Evolutionary conservation across 2,113 vertebrate species (phyloP).

Genomic region (Thamnophis sirtalis): DNA sequence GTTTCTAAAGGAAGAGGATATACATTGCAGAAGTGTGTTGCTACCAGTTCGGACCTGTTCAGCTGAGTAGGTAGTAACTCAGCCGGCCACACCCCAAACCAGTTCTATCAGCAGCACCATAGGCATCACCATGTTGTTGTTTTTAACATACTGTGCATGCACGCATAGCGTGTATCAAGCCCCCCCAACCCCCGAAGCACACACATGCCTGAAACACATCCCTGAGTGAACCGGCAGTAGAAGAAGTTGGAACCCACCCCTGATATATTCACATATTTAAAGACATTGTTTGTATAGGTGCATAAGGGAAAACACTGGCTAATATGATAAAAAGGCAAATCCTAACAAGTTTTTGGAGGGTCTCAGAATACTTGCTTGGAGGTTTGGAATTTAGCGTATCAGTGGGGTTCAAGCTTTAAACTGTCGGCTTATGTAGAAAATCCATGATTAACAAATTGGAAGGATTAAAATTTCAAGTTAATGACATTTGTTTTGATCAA

Average conservation of each 20-base stretch:
- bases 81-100: too few relatives aligned
- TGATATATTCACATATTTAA: not conserved
- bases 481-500: not conserved
- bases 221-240: too few relatives aligned
- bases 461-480: not conserved
- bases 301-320: not conserved
- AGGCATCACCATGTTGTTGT: too few relatives aligned
- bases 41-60: too few relatives aligned
- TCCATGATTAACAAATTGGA: not conserved
- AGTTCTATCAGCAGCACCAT: too few relatives aligned
- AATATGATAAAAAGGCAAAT: not conserved
- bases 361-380: not conserved
- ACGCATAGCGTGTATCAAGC: too few relatives aligned
- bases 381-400: not conserved
- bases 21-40: not conserved
- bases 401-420: not conserved
- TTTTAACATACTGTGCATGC: too few relatives aligned
- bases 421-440: not conserved
- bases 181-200: too few relatives aligned
- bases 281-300: not conserved
- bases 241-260: too few relatives aligned
- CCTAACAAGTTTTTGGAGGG: not conserved
- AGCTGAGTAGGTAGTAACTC: too few relatives aligned
- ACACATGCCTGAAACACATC: too few relatives aligned
- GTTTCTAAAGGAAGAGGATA: not conserved